Evolutionary conservation across 2,797 vertebrate species (phyloP).

Genomic region (Enteromius trimaculatus): DNA sequence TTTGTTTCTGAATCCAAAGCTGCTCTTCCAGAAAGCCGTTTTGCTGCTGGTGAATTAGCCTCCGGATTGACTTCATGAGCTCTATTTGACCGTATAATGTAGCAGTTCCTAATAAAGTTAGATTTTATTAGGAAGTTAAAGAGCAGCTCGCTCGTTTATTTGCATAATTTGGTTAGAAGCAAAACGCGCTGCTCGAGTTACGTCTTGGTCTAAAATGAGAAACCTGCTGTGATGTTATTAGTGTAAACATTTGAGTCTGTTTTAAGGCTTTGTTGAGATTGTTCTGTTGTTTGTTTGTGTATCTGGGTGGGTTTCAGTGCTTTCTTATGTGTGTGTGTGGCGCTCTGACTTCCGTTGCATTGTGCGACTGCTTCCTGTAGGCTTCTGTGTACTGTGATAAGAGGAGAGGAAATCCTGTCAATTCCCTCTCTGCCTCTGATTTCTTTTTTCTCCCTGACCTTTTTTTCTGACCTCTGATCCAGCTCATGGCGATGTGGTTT

Average conservation of each 20-base stretch:
- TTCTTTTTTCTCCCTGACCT: conserved; percentile 26
- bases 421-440: conserved; percentile 52
- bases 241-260: neutral
- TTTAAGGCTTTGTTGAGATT: neutral
- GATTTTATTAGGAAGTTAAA: conserved; percentile 13
- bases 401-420: conserved; percentile 65
- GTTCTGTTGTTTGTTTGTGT: conserved; percentile 30
- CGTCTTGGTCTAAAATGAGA: neutral
- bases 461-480: conserved; percentile 8
- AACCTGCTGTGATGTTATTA: neutral
- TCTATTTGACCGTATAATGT: neutral
- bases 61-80: neutral
- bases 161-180: conserved; percentile 36
- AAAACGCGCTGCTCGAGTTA: neutral
- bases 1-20: neutral
- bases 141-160: neutral
- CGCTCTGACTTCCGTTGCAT: conserved; percentile 51
- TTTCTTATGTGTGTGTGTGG: conserved; percentile 21
- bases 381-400: conserved; percentile 65
- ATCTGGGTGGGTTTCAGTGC: conserved; percentile 17
- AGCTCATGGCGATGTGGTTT: neutral
- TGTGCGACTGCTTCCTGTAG: conserved; percentile 53
- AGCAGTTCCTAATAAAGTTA: conserved; percentile 22
- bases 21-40: neutral
- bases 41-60: neutral